Base-by-base conservation (phyloP, 2,113 vertebrate species). In the Callorhinus ursinus region DNA sequence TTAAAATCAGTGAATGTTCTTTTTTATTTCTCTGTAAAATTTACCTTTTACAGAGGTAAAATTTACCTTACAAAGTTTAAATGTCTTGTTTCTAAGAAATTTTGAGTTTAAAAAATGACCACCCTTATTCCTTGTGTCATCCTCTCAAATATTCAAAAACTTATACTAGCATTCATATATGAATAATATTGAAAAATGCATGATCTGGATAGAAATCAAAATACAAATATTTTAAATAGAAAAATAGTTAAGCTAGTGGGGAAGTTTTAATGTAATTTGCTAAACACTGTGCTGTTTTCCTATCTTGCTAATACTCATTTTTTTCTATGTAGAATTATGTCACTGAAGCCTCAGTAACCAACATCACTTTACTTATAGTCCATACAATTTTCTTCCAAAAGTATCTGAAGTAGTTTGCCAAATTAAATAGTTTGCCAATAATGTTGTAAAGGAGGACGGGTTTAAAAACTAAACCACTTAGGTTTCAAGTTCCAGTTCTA, bases 11-110 rank as follows among this genome's bases (percentile, higher is more conserved):
- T 36, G 16, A 88, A 53, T 53, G 0, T 33, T 93, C 22, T 39
- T 93, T 72, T 72, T 18, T 15, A 36, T 90, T 79, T 96, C 51
- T 86, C 24, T 53, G 63, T 33, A 53, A 76, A 95, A 95, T 18
- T n/a, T 16, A 80, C 84, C 21, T 79, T 76, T 67, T 67, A 67
- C 63, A 67, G 63, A 67, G 63, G 7, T 46, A 61, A 69, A 95
- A 93, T 18, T 55, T 16, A 80, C 88, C 16, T 79, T 69, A 49
- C 87, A 83, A 77, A 71, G 90, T n/a, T 63, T 74, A 61, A 76
- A 21, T 33, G 4, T 83, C 28, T 86, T 69, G 8, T 93, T 84
- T 24, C 53, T 88, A 65, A 65, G 46, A 80, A 83, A 63, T 72
- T 57, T 65, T 46, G 39, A 59, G 31, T 53, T 91, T 91, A 57